These are phyloP conservation scores for Macropis europaea DNA, from an alignment of 2,888 invertebrate genomes.

Conservation along the genomic window DNA sequence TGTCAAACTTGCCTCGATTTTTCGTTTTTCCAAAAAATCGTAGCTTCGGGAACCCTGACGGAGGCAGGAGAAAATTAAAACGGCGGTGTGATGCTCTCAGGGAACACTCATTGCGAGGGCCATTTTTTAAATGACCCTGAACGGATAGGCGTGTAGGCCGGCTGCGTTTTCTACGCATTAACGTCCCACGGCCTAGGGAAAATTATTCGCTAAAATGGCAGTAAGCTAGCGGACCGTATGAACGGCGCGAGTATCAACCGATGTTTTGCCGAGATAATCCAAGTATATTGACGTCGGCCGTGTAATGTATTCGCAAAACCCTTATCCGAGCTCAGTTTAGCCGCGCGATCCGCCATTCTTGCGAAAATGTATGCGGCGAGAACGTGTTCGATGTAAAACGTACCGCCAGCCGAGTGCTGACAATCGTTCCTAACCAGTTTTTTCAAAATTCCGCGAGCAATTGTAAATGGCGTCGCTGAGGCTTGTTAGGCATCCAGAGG, in stretches of 20 bases:
- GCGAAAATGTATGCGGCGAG: slow-evolving; percentile 31
- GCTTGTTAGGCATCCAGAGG: too few species aligned
- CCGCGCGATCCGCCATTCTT: slow-evolving; percentile 32
- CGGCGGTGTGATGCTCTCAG: neutral
- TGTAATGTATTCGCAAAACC: slow-evolving; percentile 56
- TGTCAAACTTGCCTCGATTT: too few species aligned
- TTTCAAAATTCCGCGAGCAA: slow-evolving; percentile 3
- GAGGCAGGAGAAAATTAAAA: neutral
- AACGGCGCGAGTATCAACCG: slow-evolving; percentile 42
- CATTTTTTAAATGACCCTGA: slow-evolving; percentile 12
- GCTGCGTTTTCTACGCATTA: slow-evolving; percentile 33
- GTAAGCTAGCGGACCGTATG: slow-evolving; percentile 50
- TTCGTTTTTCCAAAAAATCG: too few species aligned
- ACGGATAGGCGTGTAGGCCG: too few species aligned
- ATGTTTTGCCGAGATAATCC: slow-evolving; percentile 56
- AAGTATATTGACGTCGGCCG: slow-evolving; percentile 46
- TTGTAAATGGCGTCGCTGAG: too few species aligned
- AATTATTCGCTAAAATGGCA: slow-evolving; percentile 54
- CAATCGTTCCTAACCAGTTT: slow-evolving; percentile 32
- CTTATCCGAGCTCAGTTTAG: slow-evolving; percentile 29
- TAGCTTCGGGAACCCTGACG: too few species aligned
- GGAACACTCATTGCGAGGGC: neutral
- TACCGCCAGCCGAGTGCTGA: neutral
- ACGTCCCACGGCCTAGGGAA: slow-evolving; percentile 43
- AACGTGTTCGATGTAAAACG: slow-evolving; percentile 15